phyloP scores from a whole-genome alignment of 2,888 invertebrate species.

The Pollenia griseotomentosa region DNA sequence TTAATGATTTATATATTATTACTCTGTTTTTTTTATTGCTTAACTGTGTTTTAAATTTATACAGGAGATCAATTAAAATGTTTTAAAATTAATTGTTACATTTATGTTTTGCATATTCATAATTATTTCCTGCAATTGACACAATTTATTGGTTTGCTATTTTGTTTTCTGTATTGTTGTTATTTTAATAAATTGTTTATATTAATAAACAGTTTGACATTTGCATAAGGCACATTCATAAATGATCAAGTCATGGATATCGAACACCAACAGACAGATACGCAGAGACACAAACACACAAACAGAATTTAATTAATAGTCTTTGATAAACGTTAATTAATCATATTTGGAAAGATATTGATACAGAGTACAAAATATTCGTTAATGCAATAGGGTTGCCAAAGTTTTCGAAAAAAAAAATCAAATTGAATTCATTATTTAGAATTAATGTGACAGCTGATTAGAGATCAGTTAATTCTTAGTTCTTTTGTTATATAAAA shows the following conservation, averaged over 20 bases:
- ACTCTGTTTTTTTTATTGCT: too few species aligned
- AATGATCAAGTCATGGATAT: constrained; percentile 35
- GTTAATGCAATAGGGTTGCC: constrained; percentile 39
- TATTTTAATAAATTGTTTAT: constrained; percentile 45
- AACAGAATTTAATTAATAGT: constrained; percentile 57
- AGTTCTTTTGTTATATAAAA: not conserved
- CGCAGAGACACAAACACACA: not conserved
- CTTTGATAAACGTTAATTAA: constrained; percentile 66
- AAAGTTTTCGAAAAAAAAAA: not conserved
- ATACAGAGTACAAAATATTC: constrained; percentile 30
- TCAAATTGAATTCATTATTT: constrained; percentile 1
- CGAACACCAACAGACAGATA: constrained; percentile 13
- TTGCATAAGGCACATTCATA: constrained; percentile 44
- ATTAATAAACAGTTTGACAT: constrained; percentile 62
- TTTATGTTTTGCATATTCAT: constrained; percentile 42
- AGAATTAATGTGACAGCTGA: constrained; percentile 13
- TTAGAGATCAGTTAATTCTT: not conserved
- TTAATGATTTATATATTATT: too few species aligned
- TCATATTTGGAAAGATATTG: constrained; percentile 62
- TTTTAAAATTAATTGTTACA: constrained; percentile 3
- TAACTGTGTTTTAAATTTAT: not conserved
- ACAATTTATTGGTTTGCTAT: constrained; percentile 32
- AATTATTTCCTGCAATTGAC: constrained; percentile 65
- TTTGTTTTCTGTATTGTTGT: constrained; percentile 1
- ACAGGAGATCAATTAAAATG: not conserved